These are phyloP conservation scores for Penelope pileata DNA, from an alignment of 2,113 vertebrate genomes.

Conservation along the genomic window DNA sequence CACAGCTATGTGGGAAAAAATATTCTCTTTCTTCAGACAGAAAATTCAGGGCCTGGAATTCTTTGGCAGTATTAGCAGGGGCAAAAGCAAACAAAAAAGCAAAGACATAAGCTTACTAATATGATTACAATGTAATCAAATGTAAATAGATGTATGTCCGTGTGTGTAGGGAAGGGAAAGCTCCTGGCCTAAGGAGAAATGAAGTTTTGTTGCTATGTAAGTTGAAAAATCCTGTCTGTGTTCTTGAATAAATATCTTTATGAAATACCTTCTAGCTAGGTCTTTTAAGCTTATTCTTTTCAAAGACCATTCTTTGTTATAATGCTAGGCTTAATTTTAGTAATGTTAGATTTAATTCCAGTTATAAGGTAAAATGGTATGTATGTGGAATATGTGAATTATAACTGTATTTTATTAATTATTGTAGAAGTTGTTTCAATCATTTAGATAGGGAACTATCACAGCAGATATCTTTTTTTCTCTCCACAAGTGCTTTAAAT, in stretches of 20 bases:
- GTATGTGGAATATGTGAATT: background rate
- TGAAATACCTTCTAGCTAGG: background rate
- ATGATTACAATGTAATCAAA: background rate
- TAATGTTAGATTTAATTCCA: slow-evolving; percentile 44
- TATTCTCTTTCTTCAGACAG: background rate
- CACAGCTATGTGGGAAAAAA: background rate
- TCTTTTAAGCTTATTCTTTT: slow-evolving; percentile 12
- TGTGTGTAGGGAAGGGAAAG: background rate
- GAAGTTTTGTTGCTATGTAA: background rate
- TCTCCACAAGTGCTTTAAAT: background rate
- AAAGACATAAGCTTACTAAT: background rate
- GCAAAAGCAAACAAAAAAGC: background rate
- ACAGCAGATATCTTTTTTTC: background rate
- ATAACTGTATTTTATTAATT: slow-evolving; percentile 38
- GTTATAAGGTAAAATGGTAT: slow-evolving; percentile 12
- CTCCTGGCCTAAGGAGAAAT: background rate
- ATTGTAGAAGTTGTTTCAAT: background rate
- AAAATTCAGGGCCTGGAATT: background rate
- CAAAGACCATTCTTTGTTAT: slow-evolving; percentile 26
- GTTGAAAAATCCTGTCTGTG: background rate
- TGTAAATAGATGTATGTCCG: background rate
- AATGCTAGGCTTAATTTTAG: background rate
- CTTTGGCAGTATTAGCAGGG: background rate
- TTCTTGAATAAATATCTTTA: background rate
- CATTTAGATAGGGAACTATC: background rate